A percentile compares a stretch with the other conserved stretches of the same genome.
Evolutionary conservation across 1,140 invertebrate species (phyloP).

Genomic region (Drosophila seguyi): DNA sequence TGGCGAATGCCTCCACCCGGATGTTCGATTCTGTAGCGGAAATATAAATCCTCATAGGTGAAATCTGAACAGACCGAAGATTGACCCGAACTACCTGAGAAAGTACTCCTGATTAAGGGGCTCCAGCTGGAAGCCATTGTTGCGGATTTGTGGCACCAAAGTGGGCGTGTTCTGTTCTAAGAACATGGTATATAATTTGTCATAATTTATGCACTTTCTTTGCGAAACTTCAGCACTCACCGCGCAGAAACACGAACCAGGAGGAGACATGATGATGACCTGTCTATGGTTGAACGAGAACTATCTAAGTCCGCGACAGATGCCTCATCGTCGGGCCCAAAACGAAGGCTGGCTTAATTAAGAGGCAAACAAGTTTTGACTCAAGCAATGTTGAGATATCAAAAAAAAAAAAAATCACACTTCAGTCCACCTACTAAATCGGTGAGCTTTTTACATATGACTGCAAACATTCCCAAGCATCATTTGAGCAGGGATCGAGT

Average conservation of each 20-base stretch:
- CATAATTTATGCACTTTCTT: slow-evolving; percentile 5
- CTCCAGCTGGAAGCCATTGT: slow-evolving; percentile 48
- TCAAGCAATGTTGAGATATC: slow-evolving; percentile 18
- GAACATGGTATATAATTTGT: neutral
- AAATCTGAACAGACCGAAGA: neutral
- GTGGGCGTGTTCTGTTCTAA: slow-evolving; percentile 22
- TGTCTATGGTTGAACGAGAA: slow-evolving; percentile 31
- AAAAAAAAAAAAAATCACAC: slow-evolving; percentile 31
- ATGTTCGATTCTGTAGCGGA: slow-evolving; percentile 21
- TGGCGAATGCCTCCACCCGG: slow-evolving; percentile 22
- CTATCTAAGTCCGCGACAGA: slow-evolving; percentile 17
- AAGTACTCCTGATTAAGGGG: slow-evolving; percentile 39
- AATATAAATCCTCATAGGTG: neutral
- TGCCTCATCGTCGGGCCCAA: slow-evolving; percentile 24
- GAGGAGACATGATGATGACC: slow-evolving; percentile 31
- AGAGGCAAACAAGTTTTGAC: slow-evolving; percentile 54
- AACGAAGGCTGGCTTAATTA: slow-evolving; percentile 32
- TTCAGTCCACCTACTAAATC: slow-evolving; percentile 26
- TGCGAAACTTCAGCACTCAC: slow-evolving; percentile 15
- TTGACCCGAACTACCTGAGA: slow-evolving; percentile 42
- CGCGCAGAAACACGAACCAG: neutral
- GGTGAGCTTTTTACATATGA: slow-evolving; percentile 14
- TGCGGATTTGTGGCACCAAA: slow-evolving; percentile 44
- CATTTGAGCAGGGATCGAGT: slow-evolving; percentile 4
- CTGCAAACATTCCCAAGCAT: slow-evolving; percentile 18